Evolutionary conservation across 2,113 vertebrate genomes (phyloP), one percentile per base, ranked within the genome.

Genomic region (Candoia aspera): DNA sequence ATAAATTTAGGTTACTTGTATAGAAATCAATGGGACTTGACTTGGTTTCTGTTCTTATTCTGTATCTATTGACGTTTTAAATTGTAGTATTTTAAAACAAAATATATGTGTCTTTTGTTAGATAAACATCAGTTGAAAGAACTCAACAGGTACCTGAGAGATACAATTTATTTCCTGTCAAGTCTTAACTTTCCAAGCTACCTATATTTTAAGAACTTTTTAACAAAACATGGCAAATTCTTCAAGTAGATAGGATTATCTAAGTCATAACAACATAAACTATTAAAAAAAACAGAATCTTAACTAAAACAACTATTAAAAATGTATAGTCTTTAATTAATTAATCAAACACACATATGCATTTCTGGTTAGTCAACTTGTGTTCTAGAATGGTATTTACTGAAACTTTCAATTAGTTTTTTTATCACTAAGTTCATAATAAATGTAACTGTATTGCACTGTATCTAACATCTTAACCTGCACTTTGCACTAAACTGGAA

Each of bases 401-500:
- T 62, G 29, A 6, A 89, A 53, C 49, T 3, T 53, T 88, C 55
- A 42, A 68, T n/a, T 19, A 68, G n/a, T 6, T 29, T 64, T 64
- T 86, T 87, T 59, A 87, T 55, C 8, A 49, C 42, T 49, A 49
- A 49, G 49, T 49, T 49, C 49, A 49, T 49, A 49, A 8, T 49
- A 64, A 37, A 64, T 12, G 13, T 19, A 55, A 13, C 8, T 4
- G 55, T 11, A 13, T 8, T 4, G 55, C 11, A 8, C 4, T 89
- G 10, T 64, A 88, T 13, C 1, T 0, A 42, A 37, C 94, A 93
- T 92, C 95, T 26, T 89, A 1, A 55, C 90, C 94, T 90, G 79
- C 59, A 91, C 90, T 55, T 91, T 33, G 2, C 19, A 62, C 62
- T 79, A 13, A 2, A 4, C 21, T 58, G 46, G 2, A 59, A 24